Evolutionary conservation across 2,113 vertebrate genomes (phyloP).

Genomic region (Puma concolor): DNA sequence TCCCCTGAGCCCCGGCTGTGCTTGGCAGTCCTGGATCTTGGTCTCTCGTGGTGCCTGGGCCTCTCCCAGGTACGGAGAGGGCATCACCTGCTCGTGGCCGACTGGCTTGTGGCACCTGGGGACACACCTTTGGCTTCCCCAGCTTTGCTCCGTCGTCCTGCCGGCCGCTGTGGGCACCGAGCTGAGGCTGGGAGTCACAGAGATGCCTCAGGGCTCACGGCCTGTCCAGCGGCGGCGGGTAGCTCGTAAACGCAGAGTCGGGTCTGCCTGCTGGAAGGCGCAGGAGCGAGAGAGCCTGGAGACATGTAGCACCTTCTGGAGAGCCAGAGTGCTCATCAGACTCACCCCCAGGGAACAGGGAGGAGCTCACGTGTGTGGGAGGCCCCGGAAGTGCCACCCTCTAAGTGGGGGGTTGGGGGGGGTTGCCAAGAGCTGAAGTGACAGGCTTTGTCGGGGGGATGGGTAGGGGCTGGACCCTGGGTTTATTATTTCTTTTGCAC

Average conservation of each 20-base stretch:
- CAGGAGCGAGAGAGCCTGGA: neutral
- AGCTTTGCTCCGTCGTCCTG: fast-evolving
- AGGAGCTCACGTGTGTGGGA: neutral
- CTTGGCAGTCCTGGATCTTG: fast-evolving
- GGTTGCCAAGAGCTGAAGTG: neutral
- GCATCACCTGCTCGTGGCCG: fast-evolving
- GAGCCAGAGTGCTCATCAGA: neutral
- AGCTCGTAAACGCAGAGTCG: fast-evolving
- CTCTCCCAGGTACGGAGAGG: neutral
- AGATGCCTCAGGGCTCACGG: fast-evolving
- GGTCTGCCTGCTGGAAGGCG: neutral
- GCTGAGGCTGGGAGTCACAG: fast-evolving
- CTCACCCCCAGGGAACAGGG: fast-evolving
- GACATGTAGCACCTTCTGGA: neutral
- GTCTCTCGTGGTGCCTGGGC: neutral
- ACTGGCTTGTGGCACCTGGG: neutral
- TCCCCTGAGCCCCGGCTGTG: fast-evolving
- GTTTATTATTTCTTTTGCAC: neutral
- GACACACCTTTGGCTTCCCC: neutral
- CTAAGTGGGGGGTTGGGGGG: fast-evolving
- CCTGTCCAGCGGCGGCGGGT: fast-evolving
- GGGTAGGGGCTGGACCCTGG: neutral
- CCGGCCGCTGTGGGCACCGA: fast-evolving
- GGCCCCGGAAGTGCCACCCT: neutral
- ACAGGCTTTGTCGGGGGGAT: too few species aligned